A percentile compares a stretch with the other conserved stretches of the same genome.
These are phyloP conservation scores for Nipponia nippon DNA, from an alignment of 2,113 vertebrate species.

Conservation along the genomic window DNA sequence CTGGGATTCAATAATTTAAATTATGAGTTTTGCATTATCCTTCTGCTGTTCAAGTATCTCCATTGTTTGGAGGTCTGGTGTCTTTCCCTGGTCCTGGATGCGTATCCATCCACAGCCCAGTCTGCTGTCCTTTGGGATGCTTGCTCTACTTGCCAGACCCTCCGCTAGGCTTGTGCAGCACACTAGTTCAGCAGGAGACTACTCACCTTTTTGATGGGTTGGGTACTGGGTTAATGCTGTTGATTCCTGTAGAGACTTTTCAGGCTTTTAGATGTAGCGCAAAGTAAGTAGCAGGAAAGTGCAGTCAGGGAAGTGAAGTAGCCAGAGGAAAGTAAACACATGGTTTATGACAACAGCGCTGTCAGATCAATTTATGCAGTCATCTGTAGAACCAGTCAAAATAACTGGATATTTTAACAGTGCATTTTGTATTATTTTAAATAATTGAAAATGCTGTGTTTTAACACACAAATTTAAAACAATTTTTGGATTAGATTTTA, in stretches of 20 bases:
- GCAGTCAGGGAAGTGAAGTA: background rate
- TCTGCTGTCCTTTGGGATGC: background rate
- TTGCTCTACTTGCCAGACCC: background rate
- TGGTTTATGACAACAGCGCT: background rate
- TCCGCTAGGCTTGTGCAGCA: background rate
- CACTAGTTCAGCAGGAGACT: background rate
- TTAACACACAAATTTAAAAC: background rate
- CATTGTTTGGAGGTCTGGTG: background rate
- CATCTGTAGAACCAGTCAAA: background rate
- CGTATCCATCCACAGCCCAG: rapidly evolving
- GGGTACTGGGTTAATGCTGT: background rate
- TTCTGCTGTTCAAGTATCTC: background rate
- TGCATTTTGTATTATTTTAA: background rate
- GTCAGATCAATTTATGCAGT: background rate
- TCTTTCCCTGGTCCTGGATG: background rate
- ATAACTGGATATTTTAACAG: background rate
- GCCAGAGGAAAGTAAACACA: background rate
- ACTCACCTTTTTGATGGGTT: background rate
- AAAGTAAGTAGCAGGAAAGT: background rate
- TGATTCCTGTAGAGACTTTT: background rate
- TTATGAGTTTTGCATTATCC: background rate
- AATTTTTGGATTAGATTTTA: background rate
- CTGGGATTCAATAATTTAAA: background rate
- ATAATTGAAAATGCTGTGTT: background rate
- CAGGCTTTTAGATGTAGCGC: background rate